Evolutionary conservation across 2,888 invertebrate species (phyloP), one percentile per base, ranked within the genome.

Genomic region (Miltochrista miniata): DNA sequence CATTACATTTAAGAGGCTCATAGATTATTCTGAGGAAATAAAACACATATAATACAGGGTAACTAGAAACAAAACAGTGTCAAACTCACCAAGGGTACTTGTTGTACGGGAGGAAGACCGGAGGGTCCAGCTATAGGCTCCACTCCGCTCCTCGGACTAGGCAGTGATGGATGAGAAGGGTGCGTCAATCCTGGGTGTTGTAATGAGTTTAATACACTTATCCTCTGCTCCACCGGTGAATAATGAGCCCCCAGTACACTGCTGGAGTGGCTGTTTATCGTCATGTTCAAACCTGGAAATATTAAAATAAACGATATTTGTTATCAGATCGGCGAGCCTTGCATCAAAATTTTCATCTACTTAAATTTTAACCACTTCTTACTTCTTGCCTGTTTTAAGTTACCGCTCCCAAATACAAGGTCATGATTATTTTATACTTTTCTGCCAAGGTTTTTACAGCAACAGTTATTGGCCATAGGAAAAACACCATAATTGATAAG

Each of bases 51-150:
- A 4, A 4, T 24, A 24, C 18, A 24, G 2, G n/a, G 5, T 24
- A 24, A 24, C 3, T 24, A 24, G 5, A 4, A 24, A 24, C 3
- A 24, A 24, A 24, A 2, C 18, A 24, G 3, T 37, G 7, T 36
- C 12, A 39, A 38, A 53, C 70, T 94, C 88, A 97, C 97, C 93
- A 97, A 93, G 82, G 97, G 97, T 85, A 96, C 96, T 93, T 96
- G 95, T 89, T 97, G 97, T 72, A 96, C 96, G 53, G 97, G 97
- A 52, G 96, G 96, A 76, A 97, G 91, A 60, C 96, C 96, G 41
- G 96, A 96, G n/a, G 96, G 96, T 58, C 96, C 96, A 58, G 96
- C 95, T 44, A 95, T 92, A 33, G 95, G 94, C 79, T 95, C 52
- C 24, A 44, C 52, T 44, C 52, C 95, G 74, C 93, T 93, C 71